These are phyloP conservation scores for Cheilosia vernalis DNA, from an alignment of 2,888 invertebrate species.

Conservation along the genomic window DNA sequence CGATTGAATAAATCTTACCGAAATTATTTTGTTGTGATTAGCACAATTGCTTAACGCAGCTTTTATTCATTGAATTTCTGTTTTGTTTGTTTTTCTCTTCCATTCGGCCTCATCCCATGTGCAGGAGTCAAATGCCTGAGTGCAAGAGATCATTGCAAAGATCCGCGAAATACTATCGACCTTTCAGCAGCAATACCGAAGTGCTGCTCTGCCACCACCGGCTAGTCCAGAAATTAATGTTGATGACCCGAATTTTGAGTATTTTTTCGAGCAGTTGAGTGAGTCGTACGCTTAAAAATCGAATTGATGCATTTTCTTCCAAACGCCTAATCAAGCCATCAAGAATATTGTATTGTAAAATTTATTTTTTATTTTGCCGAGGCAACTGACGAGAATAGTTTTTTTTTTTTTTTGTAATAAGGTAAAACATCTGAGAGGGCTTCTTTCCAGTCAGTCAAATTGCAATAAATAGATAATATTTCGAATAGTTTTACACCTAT, in stretches of 20 bases:
- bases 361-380: slow-evolving; percentile 28
- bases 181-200: slow-evolving; percentile 85
- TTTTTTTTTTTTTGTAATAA: too few species aligned
- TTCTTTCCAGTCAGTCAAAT: slow-evolving; percentile 53
- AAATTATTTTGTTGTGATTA: slow-evolving; percentile 59
- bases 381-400: slow-evolving; percentile 13
- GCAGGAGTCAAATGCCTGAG: slow-evolving; percentile 95
- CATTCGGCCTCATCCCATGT: slow-evolving; percentile 37
- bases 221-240: slow-evolving; percentile 81
- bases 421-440: slow-evolving; percentile 24
- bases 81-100: slow-evolving; percentile 64
- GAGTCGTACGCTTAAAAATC: slow-evolving; percentile 71
- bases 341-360: slow-evolving; percentile 30
- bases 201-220: slow-evolving; percentile 83
- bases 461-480: slow-evolving; percentile 37
- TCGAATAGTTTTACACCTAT: slow-evolving; percentile 51
- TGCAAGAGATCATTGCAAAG: slow-evolving; percentile 93
- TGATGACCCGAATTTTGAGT: slow-evolving; percentile 74
- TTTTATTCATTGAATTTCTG: slow-evolving; percentile 62
- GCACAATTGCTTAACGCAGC: slow-evolving; percentile 62
- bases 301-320: slow-evolving; percentile 61
- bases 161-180: slow-evolving; percentile 91
- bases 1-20: not conserved
- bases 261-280: slow-evolving; percentile 73
- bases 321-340: slow-evolving; percentile 44